These are phyloP conservation scores for Cepaea hortensis DNA, from an alignment of 2,888 invertebrate genomes.

Conservation along the genomic window DNA sequence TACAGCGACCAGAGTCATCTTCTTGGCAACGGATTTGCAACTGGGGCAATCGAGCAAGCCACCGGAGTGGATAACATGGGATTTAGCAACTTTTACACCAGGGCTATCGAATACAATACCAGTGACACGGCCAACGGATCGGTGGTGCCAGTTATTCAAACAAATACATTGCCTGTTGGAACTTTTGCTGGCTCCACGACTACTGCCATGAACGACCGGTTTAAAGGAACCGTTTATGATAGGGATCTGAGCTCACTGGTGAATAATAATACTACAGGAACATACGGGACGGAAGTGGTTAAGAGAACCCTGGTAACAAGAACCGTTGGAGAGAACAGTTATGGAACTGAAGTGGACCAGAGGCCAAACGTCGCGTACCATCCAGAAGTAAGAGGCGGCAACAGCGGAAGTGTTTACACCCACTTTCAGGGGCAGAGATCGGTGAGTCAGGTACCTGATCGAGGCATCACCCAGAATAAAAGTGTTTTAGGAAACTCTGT, in stretches of 20 bases:
- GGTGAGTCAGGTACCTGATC: neutral
- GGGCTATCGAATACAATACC: slow-evolving; percentile 22
- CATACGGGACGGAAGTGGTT: slow-evolving; percentile 1
- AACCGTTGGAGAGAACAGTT: neutral
- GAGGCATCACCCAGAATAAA: neutral
- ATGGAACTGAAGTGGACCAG: neutral
- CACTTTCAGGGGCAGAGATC: neutral
- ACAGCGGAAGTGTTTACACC: neutral
- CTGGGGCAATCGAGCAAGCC: neutral
- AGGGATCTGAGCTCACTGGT: slow-evolving; percentile 9
- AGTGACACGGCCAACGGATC: neutral
- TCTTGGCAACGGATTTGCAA: slow-evolving; percentile 20
- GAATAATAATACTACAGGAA: neutral
- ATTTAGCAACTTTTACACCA: neutral
- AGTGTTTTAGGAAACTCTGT: neutral
- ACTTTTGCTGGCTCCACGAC: neutral
- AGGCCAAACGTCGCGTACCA: neutral
- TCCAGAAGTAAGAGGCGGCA: neutral
- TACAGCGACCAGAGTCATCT: slow-evolving; percentile 26
- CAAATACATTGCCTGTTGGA: slow-evolving; percentile 11
- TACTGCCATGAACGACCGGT: neutral
- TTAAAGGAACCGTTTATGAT: neutral
- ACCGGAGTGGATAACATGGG: neutral
- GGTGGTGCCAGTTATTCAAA: neutral
- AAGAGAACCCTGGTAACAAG: slow-evolving; percentile 6